A percentile compares a stretch with the other conserved stretches of the same genome.
Evolutionary conservation across 2,888 invertebrate genomes (phyloP).

Genomic region (Eupeodes latifasciatus): DNA sequence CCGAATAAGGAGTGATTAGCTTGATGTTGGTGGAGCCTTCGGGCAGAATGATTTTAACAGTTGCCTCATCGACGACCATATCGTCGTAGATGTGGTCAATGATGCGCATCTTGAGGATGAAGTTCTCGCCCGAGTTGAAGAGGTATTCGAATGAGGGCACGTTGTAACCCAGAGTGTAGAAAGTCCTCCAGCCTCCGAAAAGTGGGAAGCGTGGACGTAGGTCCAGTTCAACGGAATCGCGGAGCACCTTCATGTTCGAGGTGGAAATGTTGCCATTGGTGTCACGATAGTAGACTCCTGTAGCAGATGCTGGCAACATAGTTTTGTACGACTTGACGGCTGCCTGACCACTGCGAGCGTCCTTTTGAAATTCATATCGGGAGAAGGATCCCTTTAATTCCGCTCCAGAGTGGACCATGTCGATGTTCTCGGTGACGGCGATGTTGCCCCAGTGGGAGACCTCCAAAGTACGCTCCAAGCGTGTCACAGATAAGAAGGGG

Average conservation of each 20-base stretch:
- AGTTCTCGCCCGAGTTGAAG: constrained; percentile 91
- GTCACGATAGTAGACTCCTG: constrained; percentile 97
- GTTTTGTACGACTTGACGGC: constrained; percentile 97
- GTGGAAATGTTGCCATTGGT: constrained; percentile 99
- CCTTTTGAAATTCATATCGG: constrained; percentile 98
- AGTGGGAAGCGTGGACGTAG: constrained; percentile 98
- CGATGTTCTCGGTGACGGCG: constrained; percentile 97
- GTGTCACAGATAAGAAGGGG: constrained; percentile 97
- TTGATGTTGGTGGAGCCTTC: constrained; percentile 95
- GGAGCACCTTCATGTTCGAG: constrained; percentile 93
- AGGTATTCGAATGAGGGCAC: constrained; percentile 98
- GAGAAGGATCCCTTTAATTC: constrained; percentile 97
- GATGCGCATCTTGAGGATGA: constrained; percentile 95
- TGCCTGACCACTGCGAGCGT: constrained; percentile 93
- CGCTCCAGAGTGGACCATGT: constrained; percentile 96
- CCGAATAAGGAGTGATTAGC: constrained; percentile 92
- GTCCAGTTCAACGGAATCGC: constrained; percentile 97
- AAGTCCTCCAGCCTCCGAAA: constrained; percentile 99
- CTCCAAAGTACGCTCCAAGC: constrained; percentile 94
- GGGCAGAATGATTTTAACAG: constrained; percentile 95
- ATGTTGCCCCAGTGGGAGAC: constrained; percentile 99
- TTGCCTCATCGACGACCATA: constrained; percentile 95
- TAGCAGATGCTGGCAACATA: constrained; percentile 92
- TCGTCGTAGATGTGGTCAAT: constrained; percentile 98
- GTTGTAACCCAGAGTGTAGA: constrained; percentile 98